Evolutionary conservation across 1,140 invertebrate genomes (phyloP).

Genomic region (Antheraea pernyi): DNA sequence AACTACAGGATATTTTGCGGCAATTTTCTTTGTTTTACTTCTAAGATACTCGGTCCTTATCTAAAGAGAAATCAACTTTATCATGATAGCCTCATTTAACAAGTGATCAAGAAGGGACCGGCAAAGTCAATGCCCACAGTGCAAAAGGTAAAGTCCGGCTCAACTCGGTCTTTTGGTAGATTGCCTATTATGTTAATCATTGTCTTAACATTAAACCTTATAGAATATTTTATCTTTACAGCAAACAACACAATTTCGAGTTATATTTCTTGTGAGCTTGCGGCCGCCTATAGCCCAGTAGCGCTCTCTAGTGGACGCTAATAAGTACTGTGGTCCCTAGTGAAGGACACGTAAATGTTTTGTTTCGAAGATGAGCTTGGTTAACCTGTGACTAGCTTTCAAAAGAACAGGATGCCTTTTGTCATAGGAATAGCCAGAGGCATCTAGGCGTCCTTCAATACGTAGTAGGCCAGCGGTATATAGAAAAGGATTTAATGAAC

Average conservation of each 20-base stretch:
- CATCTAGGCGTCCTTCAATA: constrained; percentile 9
- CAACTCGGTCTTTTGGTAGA: constrained; percentile 15
- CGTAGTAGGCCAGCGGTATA: neutral
- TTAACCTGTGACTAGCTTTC: no score
- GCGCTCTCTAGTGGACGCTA: constrained; percentile 14
- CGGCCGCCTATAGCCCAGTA: constrained; percentile 20
- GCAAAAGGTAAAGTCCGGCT: constrained; percentile 13
- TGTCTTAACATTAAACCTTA: constrained; percentile 15
- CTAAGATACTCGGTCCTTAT: no score
- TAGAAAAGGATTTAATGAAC: constrained; percentile 21
- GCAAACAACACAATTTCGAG: constrained; percentile 14
- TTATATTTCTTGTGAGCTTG: constrained; percentile 14
- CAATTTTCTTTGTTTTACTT: no score
- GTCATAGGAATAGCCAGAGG: constrained; percentile 2
- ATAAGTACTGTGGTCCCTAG: constrained; percentile 16
- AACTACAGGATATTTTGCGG: no score
- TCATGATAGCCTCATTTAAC: no score
- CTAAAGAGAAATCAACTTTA: no score
- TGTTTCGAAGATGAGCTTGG: no score
- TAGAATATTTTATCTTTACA: no score
- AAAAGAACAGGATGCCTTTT: no score
- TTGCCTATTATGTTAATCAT: constrained; percentile 19
- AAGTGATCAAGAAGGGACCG: constrained; percentile 6
- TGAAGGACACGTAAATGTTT: no score
- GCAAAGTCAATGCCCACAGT: constrained; percentile 10